Evolutionary conservation across 2,797 vertebrate genomes (phyloP).

Genomic region (Chromobotia macracanthus): DNA sequence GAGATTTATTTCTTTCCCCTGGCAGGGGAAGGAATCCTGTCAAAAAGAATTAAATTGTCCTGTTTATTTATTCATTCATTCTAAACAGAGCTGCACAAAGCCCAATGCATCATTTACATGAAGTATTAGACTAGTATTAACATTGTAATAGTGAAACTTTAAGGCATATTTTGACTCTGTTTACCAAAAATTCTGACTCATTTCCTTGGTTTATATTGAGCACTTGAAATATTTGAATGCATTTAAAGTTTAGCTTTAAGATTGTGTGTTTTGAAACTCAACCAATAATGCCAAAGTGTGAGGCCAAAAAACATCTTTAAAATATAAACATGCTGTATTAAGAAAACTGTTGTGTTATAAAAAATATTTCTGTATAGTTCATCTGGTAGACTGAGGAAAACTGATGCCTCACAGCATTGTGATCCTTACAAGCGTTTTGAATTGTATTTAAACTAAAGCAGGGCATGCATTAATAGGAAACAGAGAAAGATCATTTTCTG

Average conservation of each 20-base stretch:
- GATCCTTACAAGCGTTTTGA: slow-evolving; percentile 60
- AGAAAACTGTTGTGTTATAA: slow-evolving; percentile 1
- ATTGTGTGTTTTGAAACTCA: background rate
- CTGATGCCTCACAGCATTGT: slow-evolving; percentile 58
- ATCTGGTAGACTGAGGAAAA: slow-evolving; percentile 51
- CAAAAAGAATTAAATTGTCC: background rate
- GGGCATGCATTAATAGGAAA: slow-evolving; percentile 66
- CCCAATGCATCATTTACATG: background rate
- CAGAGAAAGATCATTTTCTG: slow-evolving; percentile 65
- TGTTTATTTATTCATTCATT: slow-evolving; percentile 3
- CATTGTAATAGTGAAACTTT: slow-evolving; percentile 24
- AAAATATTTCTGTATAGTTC: slow-evolving; percentile 11
- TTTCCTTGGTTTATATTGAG: background rate
- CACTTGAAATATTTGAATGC: background rate
- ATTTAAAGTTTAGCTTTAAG: background rate
- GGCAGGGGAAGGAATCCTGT: background rate
- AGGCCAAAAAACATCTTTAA: slow-evolving; percentile 9
- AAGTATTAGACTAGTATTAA: background rate
- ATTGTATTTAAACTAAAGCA: slow-evolving; percentile 61
- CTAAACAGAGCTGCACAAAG: background rate
- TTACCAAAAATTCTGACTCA: background rate
- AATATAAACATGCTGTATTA: background rate
- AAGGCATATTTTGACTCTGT: background rate
- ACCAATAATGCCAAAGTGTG: background rate
- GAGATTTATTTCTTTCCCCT: background rate